Evolutionary conservation across 2,888 invertebrate genomes (phyloP).

Genomic region (Dynastes grantii): DNA sequence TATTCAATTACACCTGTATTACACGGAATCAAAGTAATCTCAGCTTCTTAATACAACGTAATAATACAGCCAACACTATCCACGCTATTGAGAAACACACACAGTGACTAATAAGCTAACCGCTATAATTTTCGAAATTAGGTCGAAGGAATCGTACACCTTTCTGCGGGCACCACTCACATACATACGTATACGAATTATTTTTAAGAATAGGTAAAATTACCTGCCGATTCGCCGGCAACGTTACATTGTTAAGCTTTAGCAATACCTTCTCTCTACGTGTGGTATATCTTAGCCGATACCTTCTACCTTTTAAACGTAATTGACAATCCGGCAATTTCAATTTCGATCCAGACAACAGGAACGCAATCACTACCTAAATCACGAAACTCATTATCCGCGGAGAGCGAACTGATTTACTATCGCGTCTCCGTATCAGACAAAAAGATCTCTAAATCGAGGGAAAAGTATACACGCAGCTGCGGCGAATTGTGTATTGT

Average conservation of each 20-base stretch:
- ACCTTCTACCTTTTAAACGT: slow-evolving; percentile 12
- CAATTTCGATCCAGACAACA: slow-evolving; percentile 10
- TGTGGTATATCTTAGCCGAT: not conserved
- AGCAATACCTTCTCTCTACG: not conserved
- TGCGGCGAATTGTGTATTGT: not conserved
- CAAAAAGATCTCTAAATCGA: slow-evolving; percentile 36
- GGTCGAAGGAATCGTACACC: slow-evolving; percentile 23
- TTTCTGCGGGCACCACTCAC: not conserved
- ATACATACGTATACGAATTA: not conserved
- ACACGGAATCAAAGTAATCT: not conserved
- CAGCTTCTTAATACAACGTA: not conserved
- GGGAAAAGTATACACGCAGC: slow-evolving; percentile 31
- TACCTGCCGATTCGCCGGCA: not conserved
- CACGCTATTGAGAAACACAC: not conserved
- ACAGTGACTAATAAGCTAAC: slow-evolving; percentile 10
- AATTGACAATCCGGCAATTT: slow-evolving; percentile 42
- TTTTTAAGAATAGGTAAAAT: slow-evolving; percentile 29
- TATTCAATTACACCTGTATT: not conserved
- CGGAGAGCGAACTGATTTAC: slow-evolving; percentile 32
- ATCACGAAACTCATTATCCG: slow-evolving; percentile 42
- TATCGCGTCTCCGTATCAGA: slow-evolving; percentile 26
- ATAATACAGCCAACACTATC: slow-evolving; percentile 5
- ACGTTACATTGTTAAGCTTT: slow-evolving; percentile 22
- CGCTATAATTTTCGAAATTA: slow-evolving; percentile 33
- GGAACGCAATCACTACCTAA: slow-evolving; percentile 28